Base-by-base conservation (phyloP, 2,797 vertebrate genomes). In the Echeneis naucrates region DNA sequence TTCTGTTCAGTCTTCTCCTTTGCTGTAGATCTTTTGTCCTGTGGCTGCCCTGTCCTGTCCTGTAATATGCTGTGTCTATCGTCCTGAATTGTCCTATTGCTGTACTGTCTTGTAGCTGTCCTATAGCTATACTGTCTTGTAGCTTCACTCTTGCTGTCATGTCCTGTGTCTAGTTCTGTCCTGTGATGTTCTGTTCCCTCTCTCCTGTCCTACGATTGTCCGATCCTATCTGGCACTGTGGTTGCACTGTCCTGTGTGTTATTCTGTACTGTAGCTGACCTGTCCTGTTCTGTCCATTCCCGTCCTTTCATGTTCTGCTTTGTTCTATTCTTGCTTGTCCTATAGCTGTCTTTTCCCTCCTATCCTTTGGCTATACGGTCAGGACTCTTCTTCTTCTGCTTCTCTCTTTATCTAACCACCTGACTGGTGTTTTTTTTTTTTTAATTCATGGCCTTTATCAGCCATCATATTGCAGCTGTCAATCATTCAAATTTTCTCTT, bases 71-170 rank as follows among this genome's bases (percentile, higher is more conserved):
- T n/a, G n/a, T n/a, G n/a, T n/a, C 10, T 35, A 10, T 35, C 33
- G 10, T n/a, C n/a, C n/a, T n/a, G n/a, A n/a, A n/a, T 51, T 57
- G 27, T 52, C 5, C 23, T 24, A 4, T 9, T 30, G n/a, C n/a
- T n/a, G n/a, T n/a, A 32, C 51, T 57, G 27, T 52, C 5, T 23
- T 24, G 4, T 9, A 30, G n/a, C n/a, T n/a, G n/a, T n/a, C n/a
- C n/a, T n/a, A n/a, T n/a, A n/a, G n/a, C n/a, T n/a, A n/a, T n/a
- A n/a, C n/a, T n/a, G n/a, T n/a, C n/a, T n/a, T n/a, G n/a, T n/a
- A n/a, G n/a, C n/a, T 8, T 35, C 27, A n/a, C n/a, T n/a, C n/a
- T n/a, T n/a, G n/a, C 51, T 47, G 50, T 50, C 32, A 51, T 57
- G 27, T 52, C 5, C 23, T 24, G 4, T 9, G 30, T n/a, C n/a